Evolutionary conservation across 2,888 invertebrate genomes (phyloP).

Genomic region (Amblyjoppa proteus): DNA sequence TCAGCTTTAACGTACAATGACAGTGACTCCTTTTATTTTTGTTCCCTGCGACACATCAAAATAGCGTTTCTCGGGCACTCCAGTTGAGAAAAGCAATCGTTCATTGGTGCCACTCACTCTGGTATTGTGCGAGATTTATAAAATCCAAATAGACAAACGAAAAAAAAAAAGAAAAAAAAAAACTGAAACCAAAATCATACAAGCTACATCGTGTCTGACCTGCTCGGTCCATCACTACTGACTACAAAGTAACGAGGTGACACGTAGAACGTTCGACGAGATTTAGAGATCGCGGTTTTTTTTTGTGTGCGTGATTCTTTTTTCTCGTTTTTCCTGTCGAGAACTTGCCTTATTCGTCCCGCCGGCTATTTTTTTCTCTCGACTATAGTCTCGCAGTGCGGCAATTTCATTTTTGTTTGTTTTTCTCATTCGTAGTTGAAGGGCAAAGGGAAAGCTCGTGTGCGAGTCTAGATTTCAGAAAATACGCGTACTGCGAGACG

Average conservation of each 20-base stretch:
- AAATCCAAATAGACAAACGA: not conserved
- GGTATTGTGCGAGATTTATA: not conserved
- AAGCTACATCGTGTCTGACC: constrained; percentile 34
- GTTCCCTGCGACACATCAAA: no score
- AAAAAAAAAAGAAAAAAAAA: not conserved
- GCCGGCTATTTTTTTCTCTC: not conserved
- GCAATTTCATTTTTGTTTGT: not conserved
- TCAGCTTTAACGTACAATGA: no score
- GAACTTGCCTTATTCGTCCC: not conserved
- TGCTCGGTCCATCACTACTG: constrained; percentile 35
- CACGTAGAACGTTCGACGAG: not conserved
- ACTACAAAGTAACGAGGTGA: constrained; percentile 10
- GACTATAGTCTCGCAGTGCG: not conserved
- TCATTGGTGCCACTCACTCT: not conserved
- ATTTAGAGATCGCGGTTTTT: constrained; percentile 17
- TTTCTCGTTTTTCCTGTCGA: not conserved
- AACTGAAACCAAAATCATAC: not conserved
- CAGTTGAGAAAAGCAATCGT: not conserved
- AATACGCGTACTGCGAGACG: not conserved
- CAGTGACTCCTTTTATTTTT: no score
- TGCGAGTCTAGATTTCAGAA: not conserved
- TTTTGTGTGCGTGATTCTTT: not conserved
- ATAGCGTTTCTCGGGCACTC: no score
- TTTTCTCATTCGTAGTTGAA: not conserved
- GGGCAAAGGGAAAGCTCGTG: constrained; percentile 17